Conservation (phyloP, 2,888 invertebrate genomes). For the Thera britannica region DNA sequence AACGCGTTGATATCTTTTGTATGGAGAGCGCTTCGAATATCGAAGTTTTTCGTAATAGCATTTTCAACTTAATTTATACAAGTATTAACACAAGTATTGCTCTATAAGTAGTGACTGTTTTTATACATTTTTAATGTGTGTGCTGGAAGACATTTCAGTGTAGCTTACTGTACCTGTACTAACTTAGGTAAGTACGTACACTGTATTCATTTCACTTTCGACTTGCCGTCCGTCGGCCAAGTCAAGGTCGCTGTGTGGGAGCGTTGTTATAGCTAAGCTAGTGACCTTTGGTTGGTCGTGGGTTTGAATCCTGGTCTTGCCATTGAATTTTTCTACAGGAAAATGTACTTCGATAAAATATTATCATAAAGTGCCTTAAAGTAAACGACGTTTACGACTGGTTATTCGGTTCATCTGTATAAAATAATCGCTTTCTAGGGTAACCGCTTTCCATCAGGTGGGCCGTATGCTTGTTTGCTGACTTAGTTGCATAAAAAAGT, state of each 20-base stretch:
- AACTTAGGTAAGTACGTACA: conserved; percentile 20
- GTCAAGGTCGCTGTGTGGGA: conserved; percentile 38
- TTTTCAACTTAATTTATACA: no score
- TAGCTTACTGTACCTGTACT: background rate
- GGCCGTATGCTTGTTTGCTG: no score
- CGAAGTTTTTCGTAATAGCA: no score
- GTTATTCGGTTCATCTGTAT: no score
- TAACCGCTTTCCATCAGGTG: no score
- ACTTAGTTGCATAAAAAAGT: no score
- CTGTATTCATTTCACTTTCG: conserved; percentile 63
- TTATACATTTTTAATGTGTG: no score
- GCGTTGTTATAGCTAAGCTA: background rate
- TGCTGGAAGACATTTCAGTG: no score
- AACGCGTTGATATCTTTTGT: conserved; percentile 24
- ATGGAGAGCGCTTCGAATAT: background rate
- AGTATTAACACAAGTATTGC: background rate
- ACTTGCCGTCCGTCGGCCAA: conserved; percentile 36
- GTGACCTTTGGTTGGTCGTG: background rate
- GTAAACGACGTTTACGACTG: no score
- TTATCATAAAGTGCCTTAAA: no score
- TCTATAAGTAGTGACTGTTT: conserved; percentile 15
- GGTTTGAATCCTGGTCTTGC: background rate
- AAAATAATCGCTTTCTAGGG: no score
- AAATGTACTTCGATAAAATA: background rate
- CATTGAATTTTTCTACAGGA: background rate